Evolutionary conservation across 2,113 vertebrate genomes (phyloP), one percentile per base, ranked within the genome.

Genomic region (Gadus macrocephalus): DNA sequence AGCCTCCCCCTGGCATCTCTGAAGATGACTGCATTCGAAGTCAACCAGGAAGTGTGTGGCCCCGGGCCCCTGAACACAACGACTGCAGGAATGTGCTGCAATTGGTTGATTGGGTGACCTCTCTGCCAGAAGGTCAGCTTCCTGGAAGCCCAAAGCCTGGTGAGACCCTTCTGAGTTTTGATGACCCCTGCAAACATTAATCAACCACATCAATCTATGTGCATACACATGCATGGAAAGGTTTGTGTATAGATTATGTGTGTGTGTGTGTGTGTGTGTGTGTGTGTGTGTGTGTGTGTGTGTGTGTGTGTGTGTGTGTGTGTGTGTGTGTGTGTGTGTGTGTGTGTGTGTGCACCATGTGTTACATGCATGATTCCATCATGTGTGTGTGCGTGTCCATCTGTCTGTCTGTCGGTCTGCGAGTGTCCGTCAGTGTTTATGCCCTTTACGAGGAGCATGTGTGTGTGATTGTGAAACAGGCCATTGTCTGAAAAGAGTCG

Each of bases 141-240:
- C 81, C 82, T 31, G 64, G 75, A 78, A 81, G 62, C 53, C 53
- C 53, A 55, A 14, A 55, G 53, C 53, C 12, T 14, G 53, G 53
- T 15, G 53, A 55, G 31, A 49, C 73, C 65, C 14, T 62, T 63
- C 68, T 74, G 71, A 75, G 38, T 8, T 69, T 69, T 66, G 68
- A 80, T 73, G 65, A 53, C 81, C 82, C 55, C 68, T 70, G 31
- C 1, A 35, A 59, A 71, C 69, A 68, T 80, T 70, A 82, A 89
- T 82, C 76, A 75, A 72, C 79, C 77, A 77, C 73, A 63, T 35
- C 31, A 35, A 4, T 35, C 31, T 55, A 16, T 55, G 53, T 55
- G 53, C 14, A 16, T 9, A 3, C 14, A 12, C 16, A 16, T 35
- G 31, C 31, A 35, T 35, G 31, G 31, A 4, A 35, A 35, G 31